Evolutionary conservation across 2,113 vertebrate genomes (phyloP), one percentile per base, ranked within the genome.

Genomic region (Ceyx melanurus): DNA sequence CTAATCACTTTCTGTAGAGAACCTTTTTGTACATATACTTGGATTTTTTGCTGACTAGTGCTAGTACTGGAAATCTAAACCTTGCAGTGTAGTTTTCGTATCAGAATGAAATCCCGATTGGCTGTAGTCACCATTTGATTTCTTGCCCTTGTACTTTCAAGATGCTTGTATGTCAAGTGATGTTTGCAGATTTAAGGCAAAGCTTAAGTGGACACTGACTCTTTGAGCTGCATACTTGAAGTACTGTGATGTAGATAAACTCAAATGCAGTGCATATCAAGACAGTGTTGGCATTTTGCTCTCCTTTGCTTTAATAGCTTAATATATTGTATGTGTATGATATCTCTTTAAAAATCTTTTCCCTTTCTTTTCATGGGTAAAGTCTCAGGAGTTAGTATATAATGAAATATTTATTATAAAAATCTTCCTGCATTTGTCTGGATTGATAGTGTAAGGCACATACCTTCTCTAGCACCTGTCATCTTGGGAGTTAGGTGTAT

Each of bases 371-470:
- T 93, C 70, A 95, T 97, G 83, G 78, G 45, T 93, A 88, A 96
- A 95, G 86, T 92, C 94, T 97, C 95, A 96, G 95, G 96, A 97
- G 95, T 92, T 96, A 94, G 94, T 95, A 92, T 93, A 94, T 85
- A 93, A 97, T 96, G 85, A 95, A 95, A 75, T 94, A 96, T 96
- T 95, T 97, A 96, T 97, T 94, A 97, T 89, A 93, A 95, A 85
- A 96, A 92, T 76, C 78, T 96, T 90, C 21, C 68, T 94, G 78
- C 87, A 72, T 93, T 89, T 92, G 86, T 94, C 84, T 95, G 84
- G 83, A 74, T 95, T 94, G 94, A 92, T 96, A 89, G 92, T 82
- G 54, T 96, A 91, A 96, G 93, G 95, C 78, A 93, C 85, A 82
- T 90, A 85, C 91, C 94, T 94, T 94, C 77, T 95, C 87, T 89